Percentiles rank a stretch among this genome's conserved stretches.
These are phyloP conservation scores for Actenoides lindsayi DNA, from an alignment of 2,113 vertebrate species.

Conservation along the genomic window DNA sequence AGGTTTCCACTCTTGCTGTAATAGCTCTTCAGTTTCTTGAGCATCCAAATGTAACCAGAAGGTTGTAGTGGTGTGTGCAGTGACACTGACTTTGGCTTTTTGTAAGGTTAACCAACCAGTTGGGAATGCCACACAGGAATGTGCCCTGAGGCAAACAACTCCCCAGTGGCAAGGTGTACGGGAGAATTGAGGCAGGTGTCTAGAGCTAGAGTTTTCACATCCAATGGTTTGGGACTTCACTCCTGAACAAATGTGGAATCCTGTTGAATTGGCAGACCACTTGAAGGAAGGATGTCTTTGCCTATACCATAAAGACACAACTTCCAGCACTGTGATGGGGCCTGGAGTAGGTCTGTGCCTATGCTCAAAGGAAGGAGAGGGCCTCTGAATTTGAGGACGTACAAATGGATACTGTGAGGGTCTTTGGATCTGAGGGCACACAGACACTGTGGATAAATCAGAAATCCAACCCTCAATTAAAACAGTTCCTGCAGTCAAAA, in stretches of 20 bases:
- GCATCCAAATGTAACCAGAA: not conserved
- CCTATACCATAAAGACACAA: not conserved
- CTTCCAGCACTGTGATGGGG: not conserved
- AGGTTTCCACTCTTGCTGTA: not conserved
- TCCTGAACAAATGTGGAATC: not conserved
- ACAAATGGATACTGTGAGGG: not conserved
- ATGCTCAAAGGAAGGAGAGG: not conserved
- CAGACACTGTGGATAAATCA: not conserved
- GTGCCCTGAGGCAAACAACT: not conserved
- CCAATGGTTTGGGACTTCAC: not conserved
- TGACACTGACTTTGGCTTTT: not conserved
- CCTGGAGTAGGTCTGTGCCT: too few species aligned
- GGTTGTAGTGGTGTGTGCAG: not conserved
- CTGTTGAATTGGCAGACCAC: not conserved
- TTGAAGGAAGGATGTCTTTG: not conserved
- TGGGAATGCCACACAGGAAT: not conserved
- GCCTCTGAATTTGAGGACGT: not conserved
- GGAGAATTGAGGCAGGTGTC: not conserved
- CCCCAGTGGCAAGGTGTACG: not conserved
- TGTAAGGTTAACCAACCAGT: not conserved
- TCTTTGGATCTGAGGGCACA: not conserved
- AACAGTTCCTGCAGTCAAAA: not conserved
- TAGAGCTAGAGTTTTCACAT: not conserved
- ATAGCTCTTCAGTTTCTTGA: not conserved
- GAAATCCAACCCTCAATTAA: not conserved